Conservation (phyloP, 2,888 invertebrate genomes). For the Suillia variegata region DNA sequence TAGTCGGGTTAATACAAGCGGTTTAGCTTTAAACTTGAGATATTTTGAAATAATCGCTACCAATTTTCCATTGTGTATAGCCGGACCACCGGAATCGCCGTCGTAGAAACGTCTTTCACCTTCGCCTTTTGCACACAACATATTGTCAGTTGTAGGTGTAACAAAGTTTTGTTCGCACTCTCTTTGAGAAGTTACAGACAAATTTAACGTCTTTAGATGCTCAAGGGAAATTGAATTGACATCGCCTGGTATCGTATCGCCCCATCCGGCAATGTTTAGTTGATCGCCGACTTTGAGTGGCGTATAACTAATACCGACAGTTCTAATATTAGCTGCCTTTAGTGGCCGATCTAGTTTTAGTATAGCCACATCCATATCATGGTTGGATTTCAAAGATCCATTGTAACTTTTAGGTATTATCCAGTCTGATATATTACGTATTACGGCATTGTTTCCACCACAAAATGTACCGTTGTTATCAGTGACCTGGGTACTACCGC, state of each 20-base stretch:
- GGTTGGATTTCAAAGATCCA: neutral
- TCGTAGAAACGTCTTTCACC: neutral
- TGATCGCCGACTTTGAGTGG: neutral
- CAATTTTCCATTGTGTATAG: neutral
- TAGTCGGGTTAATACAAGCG: too few relatives aligned
- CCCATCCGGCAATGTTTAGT: neutral
- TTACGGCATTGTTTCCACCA: neutral
- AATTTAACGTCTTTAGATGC: neutral
- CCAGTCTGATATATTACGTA: neutral
- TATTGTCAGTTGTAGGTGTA: neutral
- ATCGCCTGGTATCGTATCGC: neutral
- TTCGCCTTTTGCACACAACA: neutral
- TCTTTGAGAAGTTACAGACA: neutral
- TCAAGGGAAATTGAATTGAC: neutral
- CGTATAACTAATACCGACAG: neutral
- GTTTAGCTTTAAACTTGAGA: too few relatives aligned
- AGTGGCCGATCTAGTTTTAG: neutral
- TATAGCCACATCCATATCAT: neutral
- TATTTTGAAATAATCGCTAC: too few relatives aligned
- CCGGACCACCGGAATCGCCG: neutral
- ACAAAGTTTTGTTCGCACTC: neutral
- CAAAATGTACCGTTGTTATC: neutral
- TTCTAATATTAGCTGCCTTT: neutral
- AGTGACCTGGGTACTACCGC: too few relatives aligned
- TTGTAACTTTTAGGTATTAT: neutral